Evolutionary conservation across 37 sponge, comb jelly and placozoan genomes (phyloP).

Genomic region (Eunapius fragilis): DNA sequence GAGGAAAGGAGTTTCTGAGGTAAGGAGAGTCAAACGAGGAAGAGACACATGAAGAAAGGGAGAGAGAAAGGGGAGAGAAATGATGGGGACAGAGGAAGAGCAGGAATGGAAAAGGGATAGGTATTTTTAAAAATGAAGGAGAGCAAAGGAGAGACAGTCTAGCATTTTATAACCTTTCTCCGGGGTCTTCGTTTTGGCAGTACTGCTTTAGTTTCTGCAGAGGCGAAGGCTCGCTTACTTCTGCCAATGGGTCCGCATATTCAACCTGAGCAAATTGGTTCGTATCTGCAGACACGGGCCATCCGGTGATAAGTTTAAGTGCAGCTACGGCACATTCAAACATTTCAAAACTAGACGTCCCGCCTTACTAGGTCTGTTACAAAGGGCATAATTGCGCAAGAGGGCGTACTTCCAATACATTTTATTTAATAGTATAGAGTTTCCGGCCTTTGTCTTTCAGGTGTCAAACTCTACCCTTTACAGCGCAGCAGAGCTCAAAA

Average conservation of each 20-base stretch:
- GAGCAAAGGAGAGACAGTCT: background rate
- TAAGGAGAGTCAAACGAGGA: background rate
- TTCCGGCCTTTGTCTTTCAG: background rate
- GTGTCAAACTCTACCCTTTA: background rate
- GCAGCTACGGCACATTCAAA: background rate
- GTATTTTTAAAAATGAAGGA: background rate
- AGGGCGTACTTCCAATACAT: no score
- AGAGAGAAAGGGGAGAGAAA: background rate
- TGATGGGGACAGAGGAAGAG: background rate
- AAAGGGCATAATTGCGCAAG: no score
- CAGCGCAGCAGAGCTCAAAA: no score
- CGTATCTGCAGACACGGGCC: background rate
- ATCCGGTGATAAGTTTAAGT: no score
- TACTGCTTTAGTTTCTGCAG: conserved; percentile 63
- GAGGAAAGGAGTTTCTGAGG: background rate
- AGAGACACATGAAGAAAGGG: background rate
- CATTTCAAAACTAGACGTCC: background rate
- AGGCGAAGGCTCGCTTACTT: conserved; percentile 50
- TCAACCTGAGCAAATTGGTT: conserved; percentile 5
- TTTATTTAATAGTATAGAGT: no score
- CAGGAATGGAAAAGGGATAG: background rate
- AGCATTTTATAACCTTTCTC: conserved; percentile 51
- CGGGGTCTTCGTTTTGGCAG: conserved; percentile 52
- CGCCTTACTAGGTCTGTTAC: no score
- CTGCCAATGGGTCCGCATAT: conserved; percentile 50